phyloP scores from a whole-genome alignment of 2,888 invertebrate genomes.

The Macrosiphum euphorbiae region DNA sequence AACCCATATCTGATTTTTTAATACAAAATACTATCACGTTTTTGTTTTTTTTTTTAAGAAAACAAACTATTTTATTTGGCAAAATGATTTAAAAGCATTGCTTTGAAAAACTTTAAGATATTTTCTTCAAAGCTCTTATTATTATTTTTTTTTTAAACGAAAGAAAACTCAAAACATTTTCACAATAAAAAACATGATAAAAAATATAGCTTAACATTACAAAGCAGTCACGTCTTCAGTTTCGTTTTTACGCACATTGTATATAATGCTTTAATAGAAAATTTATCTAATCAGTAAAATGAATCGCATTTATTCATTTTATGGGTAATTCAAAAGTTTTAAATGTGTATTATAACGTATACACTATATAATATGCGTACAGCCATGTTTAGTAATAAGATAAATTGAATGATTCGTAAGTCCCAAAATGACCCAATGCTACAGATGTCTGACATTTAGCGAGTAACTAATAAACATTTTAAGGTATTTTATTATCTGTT shows the following conservation, averaged over 20 bases:
- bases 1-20: neutral
- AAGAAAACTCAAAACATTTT: neutral
- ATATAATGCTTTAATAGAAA: neutral
- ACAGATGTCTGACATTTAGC: neutral
- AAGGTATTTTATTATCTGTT: neutral
- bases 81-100: slow-evolving; percentile 34
- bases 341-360: slow-evolving; percentile 16
- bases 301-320: slow-evolving; percentile 1
- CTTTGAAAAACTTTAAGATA: slow-evolving; percentile 15
- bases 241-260: neutral
- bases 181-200: slow-evolving; percentile 5
- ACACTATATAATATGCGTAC: neutral
- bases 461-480: neutral
- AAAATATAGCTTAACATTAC: slow-evolving; percentile 19
- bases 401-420: neutral
- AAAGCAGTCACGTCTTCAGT: slow-evolving; percentile 15
- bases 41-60: neutral
- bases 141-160: neutral
- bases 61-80: slow-evolving; percentile 5
- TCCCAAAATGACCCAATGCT: neutral
- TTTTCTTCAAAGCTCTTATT: slow-evolving; percentile 27
- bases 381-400: neutral
- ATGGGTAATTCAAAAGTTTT: neutral
- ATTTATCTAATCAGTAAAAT: slow-evolving; percentile 6
- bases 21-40: neutral